Percentiles rank a stretch among this genome's conserved stretches.
Evolutionary conservation across 2,888 invertebrate genomes (phyloP).

Genomic region (Patella pellucida): DNA sequence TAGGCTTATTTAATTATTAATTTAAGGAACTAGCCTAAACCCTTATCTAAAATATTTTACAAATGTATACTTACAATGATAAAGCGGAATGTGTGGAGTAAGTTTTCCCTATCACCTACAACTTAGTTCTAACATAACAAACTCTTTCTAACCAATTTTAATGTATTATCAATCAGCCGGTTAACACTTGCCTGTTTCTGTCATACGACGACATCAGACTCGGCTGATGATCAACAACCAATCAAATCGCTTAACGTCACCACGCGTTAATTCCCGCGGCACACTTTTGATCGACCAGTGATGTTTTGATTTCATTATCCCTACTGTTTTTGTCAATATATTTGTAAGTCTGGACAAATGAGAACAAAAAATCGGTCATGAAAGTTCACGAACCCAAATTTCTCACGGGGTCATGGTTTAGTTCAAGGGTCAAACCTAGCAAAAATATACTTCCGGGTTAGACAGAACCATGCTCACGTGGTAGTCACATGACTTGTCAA

Average conservation of each 20-base stretch:
- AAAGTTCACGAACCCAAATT: neutral
- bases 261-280: constrained; percentile 35
- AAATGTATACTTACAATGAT: too few species aligned
- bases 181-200: constrained; percentile 5
- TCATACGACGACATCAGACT: constrained; percentile 24
- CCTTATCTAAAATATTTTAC: too few species aligned
- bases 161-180: neutral
- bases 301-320: too few species aligned
- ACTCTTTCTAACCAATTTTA: neutral
- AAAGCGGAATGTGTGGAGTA: too few species aligned
- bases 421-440: neutral
- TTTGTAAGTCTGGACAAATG: neutral
- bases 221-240: constrained; percentile 51
- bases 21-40: too few species aligned
- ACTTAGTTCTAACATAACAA: constrained; percentile 1
- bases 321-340: neutral
- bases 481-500: constrained; percentile 45
- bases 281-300: constrained; percentile 1
- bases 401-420: neutral
- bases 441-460: constrained; percentile 34
- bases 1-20: too few species aligned
- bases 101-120: too few species aligned
- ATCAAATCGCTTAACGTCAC: constrained; percentile 40
- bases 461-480: constrained; percentile 14
- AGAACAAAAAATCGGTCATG: neutral